Conservation (phyloP, 2,888 invertebrate genomes). For the Pollenia griseotomentosa region DNA sequence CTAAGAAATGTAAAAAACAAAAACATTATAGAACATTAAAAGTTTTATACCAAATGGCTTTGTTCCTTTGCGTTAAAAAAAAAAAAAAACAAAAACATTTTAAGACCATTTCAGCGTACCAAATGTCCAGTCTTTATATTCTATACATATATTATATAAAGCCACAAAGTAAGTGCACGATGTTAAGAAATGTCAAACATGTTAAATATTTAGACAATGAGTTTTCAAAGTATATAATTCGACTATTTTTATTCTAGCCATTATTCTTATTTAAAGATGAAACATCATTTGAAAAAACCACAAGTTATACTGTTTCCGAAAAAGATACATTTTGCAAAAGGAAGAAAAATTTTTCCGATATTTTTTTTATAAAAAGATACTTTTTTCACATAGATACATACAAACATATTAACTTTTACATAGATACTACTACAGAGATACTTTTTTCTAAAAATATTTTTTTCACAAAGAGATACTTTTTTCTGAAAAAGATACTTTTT, state of each 20-base stretch:
- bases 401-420: too few species aligned
- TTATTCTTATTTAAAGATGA: neutral
- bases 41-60: constrained; percentile 20
- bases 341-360: too few species aligned
- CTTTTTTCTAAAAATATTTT: too few species aligned
- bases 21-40: constrained; percentile 37
- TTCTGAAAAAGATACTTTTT: too few species aligned
- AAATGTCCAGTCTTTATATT: constrained; percentile 5
- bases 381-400: neutral
- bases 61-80: neutral
- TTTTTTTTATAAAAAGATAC: neutral
- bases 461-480: too few species aligned
- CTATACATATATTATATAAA: neutral
- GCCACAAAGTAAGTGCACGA: constrained; percentile 1
- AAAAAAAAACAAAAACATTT: constrained; percentile 3
- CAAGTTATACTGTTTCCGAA: too few species aligned
- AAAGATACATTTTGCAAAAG: too few species aligned
- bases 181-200: constrained; percentile 45
- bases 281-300: neutral
- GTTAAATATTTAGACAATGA: constrained; percentile 53
- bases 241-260: neutral
- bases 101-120: constrained; percentile 55
- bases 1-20: constrained; percentile 13
- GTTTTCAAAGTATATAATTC: constrained; percentile 42
- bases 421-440: too few species aligned